Conservation (phyloP, 1,140 invertebrate species). For the Cyclargus thomasi region DNA sequence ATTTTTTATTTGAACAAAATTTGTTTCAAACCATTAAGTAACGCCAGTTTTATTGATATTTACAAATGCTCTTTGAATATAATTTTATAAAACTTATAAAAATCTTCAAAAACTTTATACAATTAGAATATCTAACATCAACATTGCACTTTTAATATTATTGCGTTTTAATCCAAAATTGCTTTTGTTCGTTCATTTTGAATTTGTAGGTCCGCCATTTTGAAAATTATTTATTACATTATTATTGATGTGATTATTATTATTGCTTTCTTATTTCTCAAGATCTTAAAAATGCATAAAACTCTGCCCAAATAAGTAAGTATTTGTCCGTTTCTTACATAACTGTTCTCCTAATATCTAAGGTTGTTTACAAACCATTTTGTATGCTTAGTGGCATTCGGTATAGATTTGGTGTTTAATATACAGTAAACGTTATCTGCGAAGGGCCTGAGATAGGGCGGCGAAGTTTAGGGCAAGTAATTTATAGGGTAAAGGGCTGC, state of each 20-base stretch:
- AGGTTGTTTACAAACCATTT: neutral
- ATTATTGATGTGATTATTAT: neutral
- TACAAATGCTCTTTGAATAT: conserved; percentile 9
- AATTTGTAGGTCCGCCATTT: neutral
- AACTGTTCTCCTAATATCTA: neutral
- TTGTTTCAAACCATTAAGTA: neutral
- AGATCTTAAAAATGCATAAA: neutral
- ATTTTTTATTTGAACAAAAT: neutral
- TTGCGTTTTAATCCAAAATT: conserved; percentile 35
- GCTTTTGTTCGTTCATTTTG: conserved; percentile 15
- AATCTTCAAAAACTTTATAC: conserved; percentile 20
- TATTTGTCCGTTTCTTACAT: neutral
- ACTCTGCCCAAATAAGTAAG: neutral
- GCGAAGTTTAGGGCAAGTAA: conserved; percentile 12
- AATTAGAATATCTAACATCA: conserved; percentile 45
- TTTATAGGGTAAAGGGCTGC: conserved; percentile 3
- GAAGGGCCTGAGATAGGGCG: conserved; percentile 1
- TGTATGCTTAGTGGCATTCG: neutral
- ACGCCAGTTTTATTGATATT: conserved; percentile 2
- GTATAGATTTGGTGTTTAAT: neutral
- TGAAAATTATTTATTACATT: neutral
- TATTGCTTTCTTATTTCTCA: neutral
- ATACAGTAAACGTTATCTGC: conserved; percentile 8
- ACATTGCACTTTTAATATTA: conserved; percentile 52
- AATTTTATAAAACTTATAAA: conserved; percentile 20